Base-by-base conservation (phyloP, 2,113 vertebrate genomes). In the Siniperca chuatsi region DNA sequence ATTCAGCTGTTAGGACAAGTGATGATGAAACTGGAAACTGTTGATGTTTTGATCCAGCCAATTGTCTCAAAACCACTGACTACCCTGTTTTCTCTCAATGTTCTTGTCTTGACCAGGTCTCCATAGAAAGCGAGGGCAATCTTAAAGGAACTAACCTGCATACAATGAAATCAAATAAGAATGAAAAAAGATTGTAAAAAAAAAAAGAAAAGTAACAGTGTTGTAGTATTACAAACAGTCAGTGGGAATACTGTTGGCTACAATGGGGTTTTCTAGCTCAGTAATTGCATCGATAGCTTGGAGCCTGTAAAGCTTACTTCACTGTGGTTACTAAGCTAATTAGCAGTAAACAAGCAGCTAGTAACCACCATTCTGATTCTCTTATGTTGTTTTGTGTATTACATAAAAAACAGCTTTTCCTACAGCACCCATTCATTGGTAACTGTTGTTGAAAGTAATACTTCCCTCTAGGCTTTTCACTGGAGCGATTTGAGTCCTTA, bases 341-440 rank as follows among this genome's bases (percentile, higher is more conserved):
- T 90, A 92, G 89, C 1, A 42, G 57, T 68, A 89, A 90, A 92
- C 87, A 90, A 90, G 84, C 68, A 78, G 68, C 71, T 52, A 64
- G 68, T 83, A 78, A 82, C 68, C 62, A 70, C 64, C 40, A 78
- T 46, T 78, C 48, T 78, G 70, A 79, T 83, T 78, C 46, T 73
- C 68, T 74, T 44, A 10, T 40, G 62, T 74, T 73, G 48, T 77
- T 71, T 10, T 62, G 52, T 69, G 68, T 85, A 75, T 81, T 48
- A 74, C 60, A 84, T 60, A 52, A 69, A 42, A 64, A 50, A 40
- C 50, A 35, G n/a, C 21, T 68, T 66, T 62, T 37, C 52, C 40
- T 37, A 40, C 29, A 64, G 62, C 48, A 15, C 18, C 65, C 46
- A 18, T 37, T 44, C 64, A 25, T 35, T 2, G 25, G 35, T 48